A percentile compares a stretch with the other conserved stretches of the same genome.
phyloP scores from a whole-genome alignment of 2,113 vertebrate genomes.

The Phrynosoma blainvillii region DNA sequence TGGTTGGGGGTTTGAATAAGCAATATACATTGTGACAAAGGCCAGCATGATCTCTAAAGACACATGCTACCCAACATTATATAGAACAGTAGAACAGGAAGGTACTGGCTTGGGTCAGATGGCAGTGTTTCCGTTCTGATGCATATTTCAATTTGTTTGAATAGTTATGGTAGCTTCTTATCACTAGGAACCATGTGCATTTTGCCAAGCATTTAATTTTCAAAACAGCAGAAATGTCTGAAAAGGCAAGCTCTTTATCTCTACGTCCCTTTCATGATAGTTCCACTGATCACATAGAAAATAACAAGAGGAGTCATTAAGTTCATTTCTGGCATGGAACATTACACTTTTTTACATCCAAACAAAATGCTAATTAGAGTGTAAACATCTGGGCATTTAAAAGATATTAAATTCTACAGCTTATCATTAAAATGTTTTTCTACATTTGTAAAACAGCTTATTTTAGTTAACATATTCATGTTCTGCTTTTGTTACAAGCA shows the following conservation, averaged over 20 bases:
- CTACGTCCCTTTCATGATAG: neutral
- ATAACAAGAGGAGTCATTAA: slow-evolving; percentile 32
- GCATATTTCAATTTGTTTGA: slow-evolving; percentile 25
- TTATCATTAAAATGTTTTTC: slow-evolving; percentile 53
- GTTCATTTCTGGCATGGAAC: slow-evolving; percentile 21
- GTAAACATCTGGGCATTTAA: slow-evolving; percentile 52
- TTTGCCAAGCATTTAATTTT: slow-evolving; percentile 7
- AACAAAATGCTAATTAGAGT: slow-evolving; percentile 49
- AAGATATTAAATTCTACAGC: slow-evolving; percentile 50
- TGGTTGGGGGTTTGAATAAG: neutral
- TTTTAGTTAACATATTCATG: slow-evolving; percentile 46
- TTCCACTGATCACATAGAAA: slow-evolving; percentile 23
- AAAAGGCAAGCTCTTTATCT: slow-evolving; percentile 26
- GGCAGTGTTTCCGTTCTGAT: neutral
- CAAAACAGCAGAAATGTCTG: slow-evolving; percentile 1
- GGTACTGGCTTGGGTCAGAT: neutral
- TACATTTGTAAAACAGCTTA: slow-evolving; percentile 40
- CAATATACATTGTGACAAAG: neutral
- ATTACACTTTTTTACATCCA: slow-evolving; percentile 26
- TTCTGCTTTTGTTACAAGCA: slow-evolving; percentile 28
- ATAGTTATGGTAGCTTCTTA: neutral
- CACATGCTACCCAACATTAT: neutral
- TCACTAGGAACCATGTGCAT: slow-evolving; percentile 17
- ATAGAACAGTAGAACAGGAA: neutral
- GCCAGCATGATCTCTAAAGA: neutral